Percentiles rank a stretch among this genome's conserved stretches.
Evolutionary conservation across 2,888 invertebrate genomes (phyloP).

Genomic region (Neoascia interrupta): DNA sequence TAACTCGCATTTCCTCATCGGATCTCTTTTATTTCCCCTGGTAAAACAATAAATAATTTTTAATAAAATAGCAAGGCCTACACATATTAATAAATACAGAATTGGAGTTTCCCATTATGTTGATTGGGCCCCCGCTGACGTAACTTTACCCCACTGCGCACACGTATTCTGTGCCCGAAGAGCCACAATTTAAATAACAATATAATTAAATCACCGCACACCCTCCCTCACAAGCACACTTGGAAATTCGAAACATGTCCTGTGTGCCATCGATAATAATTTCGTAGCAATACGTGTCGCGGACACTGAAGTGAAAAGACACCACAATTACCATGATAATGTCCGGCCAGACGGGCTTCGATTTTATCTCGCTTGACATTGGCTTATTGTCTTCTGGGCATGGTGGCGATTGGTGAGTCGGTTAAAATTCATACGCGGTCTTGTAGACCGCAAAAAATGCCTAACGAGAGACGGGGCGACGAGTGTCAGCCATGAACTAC

Average conservation of each 20-base stretch:
- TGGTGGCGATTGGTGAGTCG: background rate
- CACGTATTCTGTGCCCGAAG: too few relatives aligned
- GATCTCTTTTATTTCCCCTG: too few relatives aligned
- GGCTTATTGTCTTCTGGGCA: slow-evolving; percentile 10
- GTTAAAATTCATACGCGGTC: slow-evolving; percentile 38
- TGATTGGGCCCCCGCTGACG: too few relatives aligned
- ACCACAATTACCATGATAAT: slow-evolving; percentile 22
- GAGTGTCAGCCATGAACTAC: slow-evolving; percentile 33
- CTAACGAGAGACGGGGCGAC: too few relatives aligned
- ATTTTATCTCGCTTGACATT: slow-evolving; percentile 43
- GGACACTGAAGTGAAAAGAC: slow-evolving; percentile 15
- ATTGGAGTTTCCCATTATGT: too few relatives aligned
- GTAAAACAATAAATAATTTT: too few relatives aligned
- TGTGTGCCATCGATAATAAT: slow-evolving; percentile 5
- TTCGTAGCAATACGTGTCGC: slow-evolving; percentile 35
- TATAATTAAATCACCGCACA: slow-evolving; percentile 26
- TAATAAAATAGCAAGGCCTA: too few relatives aligned
- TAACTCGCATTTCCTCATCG: too few relatives aligned
- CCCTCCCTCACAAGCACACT: slow-evolving; percentile 6
- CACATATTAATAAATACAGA: too few relatives aligned
- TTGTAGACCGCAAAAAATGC: slow-evolving; percentile 1
- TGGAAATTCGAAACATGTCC: slow-evolving; percentile 53
- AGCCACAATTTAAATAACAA: slow-evolving; percentile 56
- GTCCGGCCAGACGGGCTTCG: slow-evolving; percentile 29
- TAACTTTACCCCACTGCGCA: too few relatives aligned